Percentiles rank a stretch among this genome's conserved stretches.
phyloP scores from a whole-genome alignment of 1,140 invertebrate species.

The Notospermus geniculatus region DNA sequence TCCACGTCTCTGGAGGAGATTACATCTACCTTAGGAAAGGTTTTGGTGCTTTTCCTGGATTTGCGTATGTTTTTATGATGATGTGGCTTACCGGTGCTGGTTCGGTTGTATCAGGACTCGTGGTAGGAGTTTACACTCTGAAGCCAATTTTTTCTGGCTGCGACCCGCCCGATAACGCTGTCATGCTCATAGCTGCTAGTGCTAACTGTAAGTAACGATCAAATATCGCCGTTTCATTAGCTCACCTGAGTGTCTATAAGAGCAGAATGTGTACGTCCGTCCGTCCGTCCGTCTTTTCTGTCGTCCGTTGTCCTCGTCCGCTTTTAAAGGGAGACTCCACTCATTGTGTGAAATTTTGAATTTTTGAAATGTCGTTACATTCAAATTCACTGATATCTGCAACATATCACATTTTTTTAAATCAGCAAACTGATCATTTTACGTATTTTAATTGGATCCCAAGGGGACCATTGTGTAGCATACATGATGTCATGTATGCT shows the following conservation, averaged over 20 bases:
- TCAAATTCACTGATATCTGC: no score
- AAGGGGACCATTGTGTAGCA: no score
- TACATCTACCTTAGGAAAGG: background rate
- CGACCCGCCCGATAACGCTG: slow-evolving; percentile 10
- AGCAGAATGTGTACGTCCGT: no score
- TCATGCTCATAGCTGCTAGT: slow-evolving; percentile 12
- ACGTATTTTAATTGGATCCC: no score
- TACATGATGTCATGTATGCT: no score
- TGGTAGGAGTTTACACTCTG: slow-evolving; percentile 19
- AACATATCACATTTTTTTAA: no score
- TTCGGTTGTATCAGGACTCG: background rate
- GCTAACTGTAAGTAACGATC: slow-evolving; percentile 19
- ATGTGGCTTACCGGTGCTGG: background rate
- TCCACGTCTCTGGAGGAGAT: background rate
- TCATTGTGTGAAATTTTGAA: no score
- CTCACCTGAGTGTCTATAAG: slow-evolving; percentile 22
- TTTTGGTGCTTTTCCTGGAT: background rate
- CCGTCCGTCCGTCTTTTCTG: background rate
- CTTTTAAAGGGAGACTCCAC: no score
- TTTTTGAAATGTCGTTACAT: no score
- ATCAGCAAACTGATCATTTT: no score
- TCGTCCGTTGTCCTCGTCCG: background rate
- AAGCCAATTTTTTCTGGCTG: slow-evolving; percentile 19
- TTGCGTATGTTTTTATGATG: background rate
- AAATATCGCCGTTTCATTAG: no score